These are phyloP conservation scores for Alectura lathami DNA, from an alignment of 2,113 vertebrate genomes.

Conservation along the genomic window DNA sequence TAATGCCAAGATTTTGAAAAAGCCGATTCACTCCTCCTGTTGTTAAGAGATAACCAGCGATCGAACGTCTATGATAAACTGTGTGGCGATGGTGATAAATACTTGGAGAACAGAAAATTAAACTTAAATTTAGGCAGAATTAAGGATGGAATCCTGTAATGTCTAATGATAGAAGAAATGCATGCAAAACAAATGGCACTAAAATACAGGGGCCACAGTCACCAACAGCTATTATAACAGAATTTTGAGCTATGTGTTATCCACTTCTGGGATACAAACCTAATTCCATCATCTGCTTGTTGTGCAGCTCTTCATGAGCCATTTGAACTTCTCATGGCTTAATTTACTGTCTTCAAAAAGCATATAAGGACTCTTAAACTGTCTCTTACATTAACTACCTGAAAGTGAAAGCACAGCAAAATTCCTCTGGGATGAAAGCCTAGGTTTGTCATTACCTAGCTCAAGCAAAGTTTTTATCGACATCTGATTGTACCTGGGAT, in stretches of 20 bases:
- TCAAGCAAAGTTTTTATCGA: neutral
- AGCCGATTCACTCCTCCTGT: neutral
- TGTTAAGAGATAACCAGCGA: conserved; percentile 15
- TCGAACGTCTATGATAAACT: neutral
- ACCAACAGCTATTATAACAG: neutral
- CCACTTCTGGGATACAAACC: neutral
- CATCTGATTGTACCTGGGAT: neutral
- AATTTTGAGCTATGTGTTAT: neutral
- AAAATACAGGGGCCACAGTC: neutral
- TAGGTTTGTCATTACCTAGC: neutral
- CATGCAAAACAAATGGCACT: neutral
- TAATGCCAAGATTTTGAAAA: neutral
- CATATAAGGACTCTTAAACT: neutral
- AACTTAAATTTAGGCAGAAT: neutral
- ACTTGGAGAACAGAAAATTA: neutral
- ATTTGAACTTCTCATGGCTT: neutral
- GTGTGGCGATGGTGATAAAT: conserved; percentile 12
- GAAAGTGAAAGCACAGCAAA: neutral
- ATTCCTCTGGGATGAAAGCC: neutral
- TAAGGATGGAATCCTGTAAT: neutral
- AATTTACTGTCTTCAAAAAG: neutral
- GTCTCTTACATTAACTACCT: neutral
- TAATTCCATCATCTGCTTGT: neutral
- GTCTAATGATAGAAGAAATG: neutral
- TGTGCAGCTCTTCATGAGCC: neutral